Evolutionary conservation across 2,888 invertebrate genomes (phyloP), one percentile per base, ranked within the genome.

Genomic region (Agrotis ipsilon): DNA sequence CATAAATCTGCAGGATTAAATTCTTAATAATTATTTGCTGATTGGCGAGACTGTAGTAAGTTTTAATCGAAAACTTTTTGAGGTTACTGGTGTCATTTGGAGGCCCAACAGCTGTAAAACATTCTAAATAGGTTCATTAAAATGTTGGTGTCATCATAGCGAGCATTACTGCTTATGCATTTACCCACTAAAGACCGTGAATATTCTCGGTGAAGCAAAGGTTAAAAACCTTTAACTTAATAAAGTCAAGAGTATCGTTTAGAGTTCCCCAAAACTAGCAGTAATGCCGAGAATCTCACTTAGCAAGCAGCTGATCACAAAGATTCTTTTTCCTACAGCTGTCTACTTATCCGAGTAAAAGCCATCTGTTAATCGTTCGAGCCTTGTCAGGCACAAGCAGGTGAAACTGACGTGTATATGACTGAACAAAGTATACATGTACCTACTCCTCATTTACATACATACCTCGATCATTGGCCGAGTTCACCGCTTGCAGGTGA

Each of bases 381-480:
- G 52, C 2, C 24, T 69, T n/a, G 49, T 55, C 72, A 72, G 39
- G 18, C 18, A 18, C 39, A 32, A 39, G 48, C 74, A 75, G 74
- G 74, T 79, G 73, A 58, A 61, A 48, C 49, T 76, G 45, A 19
- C 18, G 16, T 45, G 49, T 57, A 57, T 19, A 4, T 63, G 32
- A 58, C 74, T 49, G 61, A 52, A 55, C 27, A 39, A 57, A 49
- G 52, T 73, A 54, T 48, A 59, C 21, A 55, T 14, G 55, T 55
- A 32, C 55, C 27, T 54, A 19, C 27, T 62, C 24, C 45, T 73
- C 32, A 79, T 75, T 63, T 73, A 74, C 75, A 75, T 74, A 72
- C 46, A 78, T 32, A 48, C 48, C 63, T 59, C 52, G 79, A 72
- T 72, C 73, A 70, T 48, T 54, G 52, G 54, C 27, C 19, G 49